Conservation (phyloP, 2,797 vertebrate genomes). For the Strix occidentalis region DNA sequence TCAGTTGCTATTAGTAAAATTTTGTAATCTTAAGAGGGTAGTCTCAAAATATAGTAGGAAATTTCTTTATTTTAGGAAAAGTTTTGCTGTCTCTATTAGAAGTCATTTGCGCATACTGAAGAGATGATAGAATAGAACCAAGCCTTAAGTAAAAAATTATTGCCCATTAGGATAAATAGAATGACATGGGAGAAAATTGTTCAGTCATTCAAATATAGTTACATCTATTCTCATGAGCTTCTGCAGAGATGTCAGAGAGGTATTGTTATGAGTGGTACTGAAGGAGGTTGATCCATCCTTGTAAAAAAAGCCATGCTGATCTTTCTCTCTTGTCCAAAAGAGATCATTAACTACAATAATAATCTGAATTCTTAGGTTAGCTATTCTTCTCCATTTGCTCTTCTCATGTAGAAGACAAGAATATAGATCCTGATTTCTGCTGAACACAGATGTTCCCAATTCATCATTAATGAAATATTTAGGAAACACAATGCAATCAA, state of each 20-base stretch:
- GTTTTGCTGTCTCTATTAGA: background rate
- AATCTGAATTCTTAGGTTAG: background rate
- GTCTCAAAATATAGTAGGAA: background rate
- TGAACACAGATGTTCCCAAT: background rate
- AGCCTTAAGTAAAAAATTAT: background rate
- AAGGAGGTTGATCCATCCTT: background rate
- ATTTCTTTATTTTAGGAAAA: background rate
- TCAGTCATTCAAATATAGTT: background rate
- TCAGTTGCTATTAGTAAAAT: background rate
- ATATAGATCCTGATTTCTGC: background rate
- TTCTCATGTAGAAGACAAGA: background rate
- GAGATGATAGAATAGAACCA: background rate
- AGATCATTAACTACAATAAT: background rate
- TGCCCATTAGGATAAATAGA: background rate
- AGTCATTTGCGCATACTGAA: background rate
- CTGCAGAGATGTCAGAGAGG: background rate
- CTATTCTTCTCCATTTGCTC: background rate
- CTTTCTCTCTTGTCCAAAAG: background rate
- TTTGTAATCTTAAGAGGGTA: background rate
- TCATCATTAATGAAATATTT: constrained; percentile 18
- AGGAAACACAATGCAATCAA: constrained; percentile 19
- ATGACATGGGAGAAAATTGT: background rate
- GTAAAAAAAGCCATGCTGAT: background rate
- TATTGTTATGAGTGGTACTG: background rate
- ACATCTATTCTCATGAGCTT: background rate